phyloP scores from a whole-genome alignment of 2,113 vertebrate species.

The Oreochromis tanganicae region DNA sequence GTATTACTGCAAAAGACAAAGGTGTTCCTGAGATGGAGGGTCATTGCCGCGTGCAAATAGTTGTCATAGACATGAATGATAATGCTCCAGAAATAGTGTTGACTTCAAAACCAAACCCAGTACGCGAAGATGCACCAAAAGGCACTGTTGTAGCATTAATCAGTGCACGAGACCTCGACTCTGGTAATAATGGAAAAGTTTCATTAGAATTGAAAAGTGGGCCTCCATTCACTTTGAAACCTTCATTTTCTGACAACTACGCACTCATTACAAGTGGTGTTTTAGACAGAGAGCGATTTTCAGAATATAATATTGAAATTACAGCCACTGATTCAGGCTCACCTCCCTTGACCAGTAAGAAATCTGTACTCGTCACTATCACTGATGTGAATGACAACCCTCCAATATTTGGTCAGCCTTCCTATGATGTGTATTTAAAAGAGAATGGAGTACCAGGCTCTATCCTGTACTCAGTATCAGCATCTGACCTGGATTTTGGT shows the following conservation, averaged over 20 bases:
- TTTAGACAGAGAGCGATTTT: neutral
- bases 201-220: neutral
- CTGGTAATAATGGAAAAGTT: neutral
- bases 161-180: neutral
- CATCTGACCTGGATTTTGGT: rapidly evolving
- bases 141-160: neutral
- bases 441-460: slow-evolving; percentile 65
- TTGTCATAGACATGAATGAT: neutral
- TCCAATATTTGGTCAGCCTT: slow-evolving; percentile 66
- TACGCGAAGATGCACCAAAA: neutral
- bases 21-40: neutral
- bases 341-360: slow-evolving; percentile 70
- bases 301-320: neutral
- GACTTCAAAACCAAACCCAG: neutral
- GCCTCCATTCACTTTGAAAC: neutral
- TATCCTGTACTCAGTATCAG: neutral
- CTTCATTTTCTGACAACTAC: neutral
- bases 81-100: neutral
- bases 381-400: slow-evolving; percentile 84
- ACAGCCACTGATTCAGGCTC: neutral
- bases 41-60: neutral
- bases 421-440: slow-evolving; percentile 62
- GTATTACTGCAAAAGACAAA: slow-evolving; percentile 6
- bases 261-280: neutral
- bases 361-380: slow-evolving; percentile 73